A percentile compares a stretch with the other conserved stretches of the same genome.
phyloP scores from a whole-genome alignment of 2,797 vertebrate genomes.

The Oreonectes daqikongensis region DNA sequence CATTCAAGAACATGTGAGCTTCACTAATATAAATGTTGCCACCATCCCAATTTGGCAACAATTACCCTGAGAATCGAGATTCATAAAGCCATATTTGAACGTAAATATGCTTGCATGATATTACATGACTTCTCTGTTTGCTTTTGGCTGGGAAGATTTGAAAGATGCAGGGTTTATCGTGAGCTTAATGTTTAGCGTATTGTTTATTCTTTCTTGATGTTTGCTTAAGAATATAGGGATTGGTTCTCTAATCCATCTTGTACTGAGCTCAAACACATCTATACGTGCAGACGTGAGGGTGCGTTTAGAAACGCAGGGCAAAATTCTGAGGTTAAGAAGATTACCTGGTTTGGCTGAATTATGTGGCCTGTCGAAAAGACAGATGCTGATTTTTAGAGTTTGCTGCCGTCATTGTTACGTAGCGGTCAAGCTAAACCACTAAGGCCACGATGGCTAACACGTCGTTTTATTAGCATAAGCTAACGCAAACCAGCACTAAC shows the following conservation, averaged over 20 bases:
- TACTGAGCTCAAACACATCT: background rate
- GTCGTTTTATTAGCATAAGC: too few species aligned
- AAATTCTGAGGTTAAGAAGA: background rate
- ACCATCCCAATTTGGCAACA: background rate
- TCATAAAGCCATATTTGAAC: background rate
- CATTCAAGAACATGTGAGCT: background rate
- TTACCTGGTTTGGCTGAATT: background rate
- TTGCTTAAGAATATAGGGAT: constrained; percentile 10
- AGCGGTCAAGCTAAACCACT: too few species aligned
- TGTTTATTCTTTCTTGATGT: constrained; percentile 19
- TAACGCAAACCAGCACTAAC: background rate
- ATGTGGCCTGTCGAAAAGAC: background rate
- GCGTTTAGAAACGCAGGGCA: background rate
- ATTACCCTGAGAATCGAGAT: background rate
- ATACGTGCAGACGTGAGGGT: background rate
- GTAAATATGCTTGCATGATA: background rate
- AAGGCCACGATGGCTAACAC: background rate
- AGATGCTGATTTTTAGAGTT: background rate
- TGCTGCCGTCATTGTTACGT: too few species aligned
- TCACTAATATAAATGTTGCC: background rate
- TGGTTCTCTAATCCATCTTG: constrained; percentile 10
- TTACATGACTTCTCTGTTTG: constrained; percentile 2
- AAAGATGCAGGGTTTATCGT: constrained; percentile 10
- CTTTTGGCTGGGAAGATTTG: constrained; percentile 5
- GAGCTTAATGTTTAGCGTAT: constrained; percentile 17